Conservation (phyloP, 2,888 invertebrate species). For the Limnephilus auricula region DNA sequence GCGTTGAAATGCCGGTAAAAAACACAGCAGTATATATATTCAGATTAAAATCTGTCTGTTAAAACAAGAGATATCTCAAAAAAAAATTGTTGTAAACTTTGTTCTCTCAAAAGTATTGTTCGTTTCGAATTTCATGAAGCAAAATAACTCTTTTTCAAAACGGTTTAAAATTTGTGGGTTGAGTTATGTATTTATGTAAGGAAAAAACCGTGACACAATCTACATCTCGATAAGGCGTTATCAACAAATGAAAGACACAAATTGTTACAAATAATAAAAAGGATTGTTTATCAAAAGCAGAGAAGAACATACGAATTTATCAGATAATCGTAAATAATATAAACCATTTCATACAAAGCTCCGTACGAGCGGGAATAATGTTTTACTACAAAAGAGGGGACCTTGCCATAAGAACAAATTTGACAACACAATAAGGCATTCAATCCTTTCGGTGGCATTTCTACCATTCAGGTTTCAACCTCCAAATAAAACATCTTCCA, state of each 20-base stretch:
- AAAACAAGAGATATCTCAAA: background rate
- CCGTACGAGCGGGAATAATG: conserved; percentile 50
- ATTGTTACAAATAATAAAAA: conserved; percentile 36
- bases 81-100: too few relatives aligned
- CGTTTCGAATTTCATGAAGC: background rate
- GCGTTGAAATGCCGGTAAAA: background rate
- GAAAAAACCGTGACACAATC: background rate
- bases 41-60: background rate
- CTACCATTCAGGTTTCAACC: conserved; percentile 48
- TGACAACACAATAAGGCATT: conserved; percentile 62
- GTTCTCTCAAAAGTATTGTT: background rate
- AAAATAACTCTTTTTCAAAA: background rate
- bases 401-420: conserved; percentile 61
- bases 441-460: conserved; percentile 65
- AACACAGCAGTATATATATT: background rate
- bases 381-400: conserved; percentile 55
- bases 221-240: conserved; percentile 5
- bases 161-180: background rate
- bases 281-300: conserved; percentile 20
- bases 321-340: conserved; percentile 59
- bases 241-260: conserved; percentile 32
- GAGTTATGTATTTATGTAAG: background rate
- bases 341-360: conserved; percentile 50
- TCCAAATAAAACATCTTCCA: conserved; percentile 63
- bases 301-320: conserved; percentile 38